These are phyloP conservation scores for Ophion ellenae DNA, from an alignment of 2,888 invertebrate genomes.

Conservation along the genomic window DNA sequence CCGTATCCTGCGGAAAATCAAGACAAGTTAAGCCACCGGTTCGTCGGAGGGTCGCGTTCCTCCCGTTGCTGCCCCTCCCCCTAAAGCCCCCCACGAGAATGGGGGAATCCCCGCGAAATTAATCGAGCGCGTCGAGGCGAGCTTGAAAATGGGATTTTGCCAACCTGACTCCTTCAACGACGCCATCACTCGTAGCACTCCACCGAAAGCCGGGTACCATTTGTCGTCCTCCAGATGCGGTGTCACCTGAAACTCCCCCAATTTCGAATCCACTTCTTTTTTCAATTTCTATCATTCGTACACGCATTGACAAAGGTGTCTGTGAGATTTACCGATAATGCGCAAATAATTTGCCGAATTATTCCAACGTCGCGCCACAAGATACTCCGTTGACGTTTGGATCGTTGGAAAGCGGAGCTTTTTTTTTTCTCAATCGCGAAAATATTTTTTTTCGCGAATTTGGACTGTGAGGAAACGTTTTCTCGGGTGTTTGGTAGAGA, in stretches of 20 bases:
- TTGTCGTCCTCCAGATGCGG: slow-evolving; percentile 87
- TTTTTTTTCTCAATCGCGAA: no score
- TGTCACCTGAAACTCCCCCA: slow-evolving; percentile 78
- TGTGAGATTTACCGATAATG: no score
- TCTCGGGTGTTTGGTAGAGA: no score
- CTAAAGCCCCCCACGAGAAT: slow-evolving; percentile 11
- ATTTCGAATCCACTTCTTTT: slow-evolving; percentile 37
- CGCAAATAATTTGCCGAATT: no score
- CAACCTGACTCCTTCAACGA: slow-evolving; percentile 81
- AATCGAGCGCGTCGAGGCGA: slow-evolving; percentile 55
- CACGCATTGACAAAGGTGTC: no score
- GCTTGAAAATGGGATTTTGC: slow-evolving; percentile 60
- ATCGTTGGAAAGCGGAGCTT: no score
- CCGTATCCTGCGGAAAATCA: slow-evolving; percentile 55
- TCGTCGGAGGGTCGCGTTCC: slow-evolving; percentile 26
- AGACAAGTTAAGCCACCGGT: slow-evolving; percentile 58
- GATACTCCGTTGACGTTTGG: no score
- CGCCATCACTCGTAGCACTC: slow-evolving; percentile 83
- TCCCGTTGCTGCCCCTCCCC: background rate
- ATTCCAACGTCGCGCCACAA: no score
- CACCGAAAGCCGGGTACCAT: slow-evolving; percentile 86
- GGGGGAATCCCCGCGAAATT: slow-evolving; percentile 31
- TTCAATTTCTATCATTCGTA: background rate
- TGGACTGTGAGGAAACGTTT: no score
- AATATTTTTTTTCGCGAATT: no score